Evolutionary conservation across 1,140 invertebrate genomes (phyloP).

Genomic region (Melipona quadrifasciata): DNA sequence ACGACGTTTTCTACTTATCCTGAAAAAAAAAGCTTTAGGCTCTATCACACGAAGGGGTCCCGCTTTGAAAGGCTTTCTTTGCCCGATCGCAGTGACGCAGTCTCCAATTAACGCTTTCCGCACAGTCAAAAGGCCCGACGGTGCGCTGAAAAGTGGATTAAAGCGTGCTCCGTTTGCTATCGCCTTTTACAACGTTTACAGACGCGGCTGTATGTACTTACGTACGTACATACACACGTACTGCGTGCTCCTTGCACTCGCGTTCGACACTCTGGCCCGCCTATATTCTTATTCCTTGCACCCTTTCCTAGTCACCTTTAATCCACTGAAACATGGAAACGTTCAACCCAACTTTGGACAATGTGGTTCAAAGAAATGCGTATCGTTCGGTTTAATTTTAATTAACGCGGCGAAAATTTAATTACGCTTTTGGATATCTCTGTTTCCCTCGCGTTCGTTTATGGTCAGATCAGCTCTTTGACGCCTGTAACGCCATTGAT

Average conservation of each 20-base stretch:
- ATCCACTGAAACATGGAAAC: slow-evolving; percentile 2
- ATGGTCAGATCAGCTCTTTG: background rate
- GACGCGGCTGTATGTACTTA: slow-evolving; percentile 19
- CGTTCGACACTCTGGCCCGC: slow-evolving; percentile 3
- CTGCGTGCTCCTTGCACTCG: slow-evolving; percentile 11
- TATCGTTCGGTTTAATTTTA: slow-evolving; percentile 18
- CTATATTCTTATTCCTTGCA: slow-evolving; percentile 24
- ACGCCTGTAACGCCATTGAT: no score
- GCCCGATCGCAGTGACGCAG: slow-evolving; percentile 67
- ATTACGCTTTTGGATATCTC: background rate
- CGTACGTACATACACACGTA: slow-evolving; percentile 12
- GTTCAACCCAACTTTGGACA: background rate
- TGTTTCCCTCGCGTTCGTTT: background rate
- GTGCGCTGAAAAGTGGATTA: slow-evolving; percentile 69
- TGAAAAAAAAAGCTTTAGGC: slow-evolving; percentile 53
- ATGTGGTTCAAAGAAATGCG: background rate
- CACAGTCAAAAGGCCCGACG: slow-evolving; percentile 72
- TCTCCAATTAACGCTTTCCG: slow-evolving; percentile 79
- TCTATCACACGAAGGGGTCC: slow-evolving; percentile 56
- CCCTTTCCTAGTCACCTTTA: slow-evolving; percentile 6
- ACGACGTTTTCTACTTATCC: slow-evolving; percentile 35
- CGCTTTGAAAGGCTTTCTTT: slow-evolving; percentile 69
- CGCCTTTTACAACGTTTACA: slow-evolving; percentile 69
- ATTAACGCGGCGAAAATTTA: slow-evolving; percentile 24
- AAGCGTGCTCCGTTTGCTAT: slow-evolving; percentile 69